Base-by-base conservation (phyloP, 2,113 vertebrate species). In the Eira barbara region DNA sequence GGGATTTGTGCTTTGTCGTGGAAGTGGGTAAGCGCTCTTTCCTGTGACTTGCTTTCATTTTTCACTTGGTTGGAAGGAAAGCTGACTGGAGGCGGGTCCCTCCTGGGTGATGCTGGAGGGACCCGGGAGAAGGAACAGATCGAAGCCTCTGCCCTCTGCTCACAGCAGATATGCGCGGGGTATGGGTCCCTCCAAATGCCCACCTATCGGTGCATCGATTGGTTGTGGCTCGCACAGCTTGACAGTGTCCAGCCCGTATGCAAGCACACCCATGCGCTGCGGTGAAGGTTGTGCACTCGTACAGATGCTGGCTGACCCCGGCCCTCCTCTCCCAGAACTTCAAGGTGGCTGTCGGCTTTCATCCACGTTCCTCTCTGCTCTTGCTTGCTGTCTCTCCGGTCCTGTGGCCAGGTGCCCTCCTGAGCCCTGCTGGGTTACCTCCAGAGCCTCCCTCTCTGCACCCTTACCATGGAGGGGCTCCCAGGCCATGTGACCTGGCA, bases 381-480 rank as follows among this genome's bases (percentile, higher is more conserved):
- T 25, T 14, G 6, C 25, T 10, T 1, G 6, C 42, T 7, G 42
- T 45, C 27, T n/a, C 39, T 23, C 49, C 20, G 2, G 1, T 2
- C 6, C 25, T 4, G 23, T 25, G 59, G 10, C 27, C 61, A 10
- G 13, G 39, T 3, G 2, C 29, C 13, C 4, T 29, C 6, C 34
- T 23, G 78, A 29, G 18, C 0, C 4, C 8, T 0, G 13, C 3
- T 1, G n/a, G 4, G 2, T 65, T 6, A 10, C 12, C 2, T 2
- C 23, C 59, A 2, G 15, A 0, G 1, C 1, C 12, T 52, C 49
- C 20, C 49, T 47, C 18, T 34, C 18, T 0, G 0, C 9, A 42
- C 17, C 29, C 78, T 61, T 17, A 3, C 2, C 0, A 6, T 11
- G 10, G 11, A 23, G 55, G 36, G 42, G 15, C 1, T 0, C 0